Conservation (phyloP, 2,797 vertebrate genomes). For the Protonibea diacanthus region DNA sequence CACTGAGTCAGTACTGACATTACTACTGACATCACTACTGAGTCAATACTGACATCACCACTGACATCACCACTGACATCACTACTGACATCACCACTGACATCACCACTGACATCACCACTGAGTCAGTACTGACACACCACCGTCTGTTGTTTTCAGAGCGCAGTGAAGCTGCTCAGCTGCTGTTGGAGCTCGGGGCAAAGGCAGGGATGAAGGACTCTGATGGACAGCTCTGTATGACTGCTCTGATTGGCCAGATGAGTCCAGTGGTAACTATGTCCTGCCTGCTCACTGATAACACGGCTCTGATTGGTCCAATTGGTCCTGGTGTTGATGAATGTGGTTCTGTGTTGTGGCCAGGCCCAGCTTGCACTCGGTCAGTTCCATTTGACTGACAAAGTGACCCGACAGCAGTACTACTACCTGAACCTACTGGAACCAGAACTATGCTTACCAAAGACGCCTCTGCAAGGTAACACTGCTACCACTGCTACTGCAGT, state of each 20-base stretch:
- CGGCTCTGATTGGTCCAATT: slow-evolving; percentile 2
- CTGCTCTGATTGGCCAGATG: slow-evolving; percentile 79
- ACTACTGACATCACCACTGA: no score
- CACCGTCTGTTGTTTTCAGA: slow-evolving; percentile 60
- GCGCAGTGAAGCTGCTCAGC: slow-evolving; percentile 70
- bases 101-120: background rate
- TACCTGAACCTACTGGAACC: slow-evolving; percentile 83
- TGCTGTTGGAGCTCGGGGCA: slow-evolving; percentile 77
- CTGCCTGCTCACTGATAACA: background rate
- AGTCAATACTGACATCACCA: background rate
- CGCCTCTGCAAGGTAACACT: slow-evolving; percentile 23
- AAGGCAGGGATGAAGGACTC: slow-evolving; percentile 75
- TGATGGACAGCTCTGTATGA: slow-evolving; percentile 82
- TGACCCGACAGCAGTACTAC: slow-evolving; percentile 78
- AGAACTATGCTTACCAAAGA: slow-evolving; percentile 17
- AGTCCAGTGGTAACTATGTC: slow-evolving; percentile 72
- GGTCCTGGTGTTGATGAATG: background rate
- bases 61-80: background rate
- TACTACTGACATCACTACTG: no score
- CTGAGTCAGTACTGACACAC: background rate
- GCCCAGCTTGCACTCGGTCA: slow-evolving; percentile 77
- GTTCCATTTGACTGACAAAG: slow-evolving; percentile 75
- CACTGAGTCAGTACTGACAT: background rate
- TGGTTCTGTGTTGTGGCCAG: slow-evolving; percentile 54
- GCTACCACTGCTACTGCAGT: background rate